These are phyloP conservation scores for Cetonia aurata DNA, from an alignment of 2,888 invertebrate species.

Conservation along the genomic window DNA sequence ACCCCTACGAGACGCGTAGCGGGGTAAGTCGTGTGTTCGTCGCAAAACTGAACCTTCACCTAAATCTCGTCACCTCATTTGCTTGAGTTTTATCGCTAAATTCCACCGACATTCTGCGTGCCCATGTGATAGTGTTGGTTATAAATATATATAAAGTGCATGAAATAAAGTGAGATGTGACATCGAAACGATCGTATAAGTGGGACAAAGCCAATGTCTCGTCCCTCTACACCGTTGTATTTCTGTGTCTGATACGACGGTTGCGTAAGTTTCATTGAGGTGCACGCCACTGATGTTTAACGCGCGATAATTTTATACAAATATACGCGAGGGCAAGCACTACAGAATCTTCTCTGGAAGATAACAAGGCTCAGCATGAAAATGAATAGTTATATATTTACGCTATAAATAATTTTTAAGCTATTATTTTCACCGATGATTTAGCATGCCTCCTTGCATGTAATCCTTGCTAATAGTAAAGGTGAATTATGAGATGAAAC, in stretches of 20 bases:
- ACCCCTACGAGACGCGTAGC: conserved; percentile 50
- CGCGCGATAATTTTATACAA: not conserved
- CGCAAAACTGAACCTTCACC: not conserved
- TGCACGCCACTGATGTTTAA: not conserved
- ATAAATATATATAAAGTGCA: conserved; percentile 20
- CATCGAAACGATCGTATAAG: not conserved
- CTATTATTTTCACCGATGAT: too few relatives aligned
- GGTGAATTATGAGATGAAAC: too few relatives aligned
- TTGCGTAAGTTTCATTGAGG: conserved; percentile 3
- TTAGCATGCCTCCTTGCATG: too few relatives aligned
- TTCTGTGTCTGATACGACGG: conserved; percentile 1
- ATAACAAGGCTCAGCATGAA: too few relatives aligned
- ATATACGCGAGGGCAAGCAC: too few relatives aligned
- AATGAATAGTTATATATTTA: too few relatives aligned
- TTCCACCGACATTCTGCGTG: not conserved
- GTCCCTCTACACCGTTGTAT: not conserved
- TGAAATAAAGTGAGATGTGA: conserved; percentile 2
- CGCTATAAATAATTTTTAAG: too few relatives aligned
- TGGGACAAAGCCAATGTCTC: conserved; percentile 29
- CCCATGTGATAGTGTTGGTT: not conserved
- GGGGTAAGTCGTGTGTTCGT: conserved; percentile 55
- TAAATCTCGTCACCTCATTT: too few relatives aligned
- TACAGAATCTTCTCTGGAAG: too few relatives aligned
- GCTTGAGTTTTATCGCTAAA: conserved; percentile 1
- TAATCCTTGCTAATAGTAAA: too few relatives aligned